Base-by-base conservation (phyloP, 2,113 vertebrate genomes). In the Chaenocephalus aceratus region DNA sequence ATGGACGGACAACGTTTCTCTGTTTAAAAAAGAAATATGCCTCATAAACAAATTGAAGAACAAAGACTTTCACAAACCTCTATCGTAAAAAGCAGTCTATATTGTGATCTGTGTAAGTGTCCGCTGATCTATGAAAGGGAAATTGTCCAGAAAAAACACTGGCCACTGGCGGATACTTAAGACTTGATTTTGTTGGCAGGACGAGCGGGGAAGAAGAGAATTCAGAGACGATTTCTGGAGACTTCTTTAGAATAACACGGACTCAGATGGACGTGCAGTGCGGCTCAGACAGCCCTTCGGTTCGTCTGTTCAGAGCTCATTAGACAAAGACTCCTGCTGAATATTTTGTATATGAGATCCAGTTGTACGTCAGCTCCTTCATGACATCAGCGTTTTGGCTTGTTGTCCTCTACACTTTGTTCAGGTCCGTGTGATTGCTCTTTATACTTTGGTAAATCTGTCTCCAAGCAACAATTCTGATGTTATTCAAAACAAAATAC, bases 401-500 rank as follows among this genome's bases (percentile, higher is more conserved):
- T 70, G 36, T 49, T 69, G 62, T 71, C 69, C 72, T 86, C 69
- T 88, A 72, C 75, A 77, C 65, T 77, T 70, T 68, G 67, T 61
- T 77, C 75, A 61, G 57, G 79, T 84, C 61, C 12, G 49, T 77
- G 76, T 77, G 72, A 89, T 87, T 85, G 67, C 79, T 58, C 79
- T 80, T 85, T 67, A 63, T 66, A 72, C 30, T 30, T 26, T 45
- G 68, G 72, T 16, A 82, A 88, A 76, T 69, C 56, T 52, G 90
- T 92, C 62, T 86, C 90, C 45, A 53, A 68, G 88, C 87, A 92
- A 89, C 88, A 80, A 80, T 80, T 79, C 41, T 67, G 12, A 62
- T 90, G 87, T 90, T 91, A 74, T 88, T 72, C 83, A 90, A 90
- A 92, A 89, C 83, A 90, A 90, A 92, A 89, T 81, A 90, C 15